These are phyloP conservation scores for Dendrocincla fuliginosa DNA, from an alignment of 2,797 vertebrate species.

Conservation along the genomic window DNA sequence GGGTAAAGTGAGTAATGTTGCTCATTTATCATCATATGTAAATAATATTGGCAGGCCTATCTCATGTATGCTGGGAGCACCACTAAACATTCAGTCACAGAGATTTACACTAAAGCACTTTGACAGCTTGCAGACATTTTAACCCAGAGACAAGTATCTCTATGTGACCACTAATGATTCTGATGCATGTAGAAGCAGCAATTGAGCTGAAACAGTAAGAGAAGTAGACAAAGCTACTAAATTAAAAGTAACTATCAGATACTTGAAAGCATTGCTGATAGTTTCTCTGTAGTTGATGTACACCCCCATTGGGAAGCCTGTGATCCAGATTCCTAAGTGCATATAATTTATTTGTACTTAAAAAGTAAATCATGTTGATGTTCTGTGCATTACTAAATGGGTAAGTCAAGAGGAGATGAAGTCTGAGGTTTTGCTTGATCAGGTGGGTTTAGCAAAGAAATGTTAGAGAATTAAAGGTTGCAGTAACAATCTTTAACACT, in stretches of 20 bases:
- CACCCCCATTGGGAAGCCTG: not conserved
- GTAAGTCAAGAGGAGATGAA: not conserved
- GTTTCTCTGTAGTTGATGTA: not conserved
- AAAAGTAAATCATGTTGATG: not conserved
- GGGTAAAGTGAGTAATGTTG: not conserved
- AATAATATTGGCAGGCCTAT: conserved; percentile 13
- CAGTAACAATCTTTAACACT: not conserved
- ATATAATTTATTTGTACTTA: conserved; percentile 23
- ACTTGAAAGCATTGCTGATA: not conserved
- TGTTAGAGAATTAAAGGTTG: not conserved
- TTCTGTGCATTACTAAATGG: conserved; percentile 22
- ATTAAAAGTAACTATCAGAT: not conserved
- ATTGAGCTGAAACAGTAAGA: not conserved
- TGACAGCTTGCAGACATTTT: conserved; percentile 49
- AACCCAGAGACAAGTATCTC: conserved; percentile 26
- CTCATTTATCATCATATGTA: not conserved
- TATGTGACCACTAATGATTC: conserved; percentile 38
- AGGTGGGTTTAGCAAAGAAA: not conserved
- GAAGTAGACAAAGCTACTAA: not conserved
- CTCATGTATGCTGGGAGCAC: not conserved
- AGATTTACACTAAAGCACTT: conserved; percentile 33
- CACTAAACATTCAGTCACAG: not conserved
- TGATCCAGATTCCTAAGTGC: not conserved
- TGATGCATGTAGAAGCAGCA: not conserved
- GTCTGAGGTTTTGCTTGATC: conserved; percentile 20